Conservation (phyloP, 2,888 invertebrate species). For the Melinaea marsaeus region DNA sequence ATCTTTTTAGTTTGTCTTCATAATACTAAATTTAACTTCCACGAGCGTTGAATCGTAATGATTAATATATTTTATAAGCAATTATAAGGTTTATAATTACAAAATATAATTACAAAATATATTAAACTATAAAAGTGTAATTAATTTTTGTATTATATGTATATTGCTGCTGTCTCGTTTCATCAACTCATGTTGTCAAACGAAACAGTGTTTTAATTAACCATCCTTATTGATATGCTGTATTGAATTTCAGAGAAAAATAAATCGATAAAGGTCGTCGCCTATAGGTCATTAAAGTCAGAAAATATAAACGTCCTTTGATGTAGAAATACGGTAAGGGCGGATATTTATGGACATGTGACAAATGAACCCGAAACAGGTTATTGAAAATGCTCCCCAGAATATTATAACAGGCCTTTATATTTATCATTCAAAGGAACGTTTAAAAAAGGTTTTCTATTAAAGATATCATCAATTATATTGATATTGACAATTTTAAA, state of each 20-base stretch:
- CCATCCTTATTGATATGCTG: constrained; percentile 6
- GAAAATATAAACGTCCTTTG: constrained; percentile 14
- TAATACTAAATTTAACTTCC: too few species aligned
- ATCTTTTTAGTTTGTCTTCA: too few species aligned
- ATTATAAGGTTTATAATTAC: too few species aligned
- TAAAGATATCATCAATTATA: neutral
- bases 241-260: constrained; percentile 7
- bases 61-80: too few species aligned
- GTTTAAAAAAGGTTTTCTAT: neutral
- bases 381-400: constrained; percentile 2
- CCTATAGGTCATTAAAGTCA: constrained; percentile 15
- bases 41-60: too few species aligned
- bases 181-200: too few species aligned
- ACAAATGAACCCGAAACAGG: constrained; percentile 2
- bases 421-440: neutral
- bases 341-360: constrained; percentile 14
- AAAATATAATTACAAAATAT: too few species aligned
- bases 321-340: constrained; percentile 9
- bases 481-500: neutral
- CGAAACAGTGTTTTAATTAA: too few species aligned
- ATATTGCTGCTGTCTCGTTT: too few species aligned
- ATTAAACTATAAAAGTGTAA: too few species aligned
- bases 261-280: constrained; percentile 19
- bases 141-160: too few species aligned
- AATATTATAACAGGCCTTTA: neutral